Evolutionary conservation across 2,888 invertebrate genomes (phyloP), one percentile per base, ranked within the genome.

Genomic region (Agrochola circellaris): DNA sequence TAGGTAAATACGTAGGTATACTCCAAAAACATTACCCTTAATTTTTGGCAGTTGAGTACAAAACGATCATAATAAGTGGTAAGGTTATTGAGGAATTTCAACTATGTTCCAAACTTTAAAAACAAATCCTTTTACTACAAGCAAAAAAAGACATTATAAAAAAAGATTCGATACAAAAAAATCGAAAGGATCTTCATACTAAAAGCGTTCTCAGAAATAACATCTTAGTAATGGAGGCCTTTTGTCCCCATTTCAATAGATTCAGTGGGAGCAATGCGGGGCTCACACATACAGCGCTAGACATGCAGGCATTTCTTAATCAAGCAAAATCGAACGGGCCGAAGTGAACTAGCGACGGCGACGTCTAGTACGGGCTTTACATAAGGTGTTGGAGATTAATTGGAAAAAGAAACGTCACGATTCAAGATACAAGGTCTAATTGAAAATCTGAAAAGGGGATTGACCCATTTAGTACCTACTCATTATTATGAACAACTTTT

Each of bases 231-330:
- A 82, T 87, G 75, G 45, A 75, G 9, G n/a, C 13, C 51, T 48
- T 77, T 75, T 65, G 64, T 72, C 9, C 13, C 23, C 30, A 45
- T 65, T 75, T 79, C 75, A 87, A 82, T 82, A 79, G 85, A 75
- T 65, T 75, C 75, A 69, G 61, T 64, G 61, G 23, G 45, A 69
- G 56, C 61, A 78, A 73, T 73, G 73, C 26, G 30, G 61, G 51
- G 34, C 26, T 17, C 56, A 66, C 68, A 56, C n/a, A 71, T 58
- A 48, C 70, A 51, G 26, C 8, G 58, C 64, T 34, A 76, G 68
- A 61, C 62, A 83, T 80, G 72, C 74, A 64, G 83, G 77, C 58
- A 86, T 87, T 87, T 84, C 81, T 81, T 85, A 81, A 84, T 87
- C 76, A 87, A 87, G 61, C 45, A 65, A 56, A 51, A 73, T 75